Evolutionary conservation across 2,888 invertebrate genomes (phyloP).

Genomic region (Ophion ventricosus): DNA sequence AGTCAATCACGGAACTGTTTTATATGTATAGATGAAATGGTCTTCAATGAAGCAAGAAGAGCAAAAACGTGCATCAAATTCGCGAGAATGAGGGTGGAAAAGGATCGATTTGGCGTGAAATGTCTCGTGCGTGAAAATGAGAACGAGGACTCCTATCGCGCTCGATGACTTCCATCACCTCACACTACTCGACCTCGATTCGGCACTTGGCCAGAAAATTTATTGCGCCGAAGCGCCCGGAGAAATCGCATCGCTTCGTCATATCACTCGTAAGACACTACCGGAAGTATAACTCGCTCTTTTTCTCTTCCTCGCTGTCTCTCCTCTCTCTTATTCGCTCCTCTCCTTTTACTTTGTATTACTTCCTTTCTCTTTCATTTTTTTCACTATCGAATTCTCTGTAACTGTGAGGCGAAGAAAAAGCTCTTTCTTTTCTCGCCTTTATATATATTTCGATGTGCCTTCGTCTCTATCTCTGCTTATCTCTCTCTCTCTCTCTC

Average conservation of each 20-base stretch:
- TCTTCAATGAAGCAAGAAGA: neutral
- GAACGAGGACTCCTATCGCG: conserved; percentile 13
- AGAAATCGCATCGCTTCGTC: conserved; percentile 57
- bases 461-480: neutral
- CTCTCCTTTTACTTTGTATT: conserved; percentile 1
- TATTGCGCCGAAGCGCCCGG: conserved; percentile 48
- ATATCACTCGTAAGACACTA: conserved; percentile 51
- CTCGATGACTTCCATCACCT: conserved; percentile 20
- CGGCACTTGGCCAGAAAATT: conserved; percentile 67
- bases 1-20: too few species aligned
- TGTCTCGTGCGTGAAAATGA: conserved; percentile 12
- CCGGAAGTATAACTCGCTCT: conserved; percentile 37
- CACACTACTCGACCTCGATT: conserved; percentile 28
- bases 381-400: conserved; percentile 9
- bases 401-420: conserved; percentile 18
- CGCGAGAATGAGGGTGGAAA: neutral
- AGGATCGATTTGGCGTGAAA: conserved; percentile 18
- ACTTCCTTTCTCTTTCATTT: conserved; percentile 23
- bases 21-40: too few species aligned
- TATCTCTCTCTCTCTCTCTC: neutral
- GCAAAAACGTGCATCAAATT: neutral
- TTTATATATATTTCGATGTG: neutral
- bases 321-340: conserved; percentile 4
- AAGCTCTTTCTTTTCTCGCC: conserved; percentile 15
- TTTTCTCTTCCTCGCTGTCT: neutral